Evolutionary conservation across 2,888 invertebrate species (phyloP).

Genomic region (Pachliopta kotzebuea): DNA sequence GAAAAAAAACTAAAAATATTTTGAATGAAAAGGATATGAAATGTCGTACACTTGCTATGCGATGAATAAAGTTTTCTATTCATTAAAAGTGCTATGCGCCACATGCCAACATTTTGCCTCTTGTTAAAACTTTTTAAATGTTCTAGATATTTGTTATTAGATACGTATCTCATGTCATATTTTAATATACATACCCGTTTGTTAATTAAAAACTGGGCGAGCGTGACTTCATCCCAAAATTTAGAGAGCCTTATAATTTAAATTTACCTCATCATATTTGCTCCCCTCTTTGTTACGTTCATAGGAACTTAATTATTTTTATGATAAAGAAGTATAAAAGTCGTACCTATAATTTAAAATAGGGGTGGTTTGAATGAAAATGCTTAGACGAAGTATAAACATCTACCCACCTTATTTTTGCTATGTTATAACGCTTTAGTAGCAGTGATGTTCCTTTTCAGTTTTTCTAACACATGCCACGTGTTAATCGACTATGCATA

Average conservation of each 20-base stretch:
- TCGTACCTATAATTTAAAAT: background rate
- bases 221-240: conserved; percentile 26
- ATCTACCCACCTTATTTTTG: background rate
- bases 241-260: conserved; percentile 25
- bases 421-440: background rate
- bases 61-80: conserved; percentile 14
- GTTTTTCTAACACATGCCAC: too few relatives aligned
- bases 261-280: conserved; percentile 26
- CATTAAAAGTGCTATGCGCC: background rate
- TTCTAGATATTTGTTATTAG: conserved; percentile 11
- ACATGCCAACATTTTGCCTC: conserved; percentile 3
- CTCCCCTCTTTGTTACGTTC: conserved; percentile 19
- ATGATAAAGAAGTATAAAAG: background rate
- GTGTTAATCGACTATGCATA: too few relatives aligned
- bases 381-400: background rate
- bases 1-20: background rate
- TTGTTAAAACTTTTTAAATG: conserved; percentile 16
- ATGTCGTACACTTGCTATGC: conserved; percentile 3
- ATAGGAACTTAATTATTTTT: conserved; percentile 8
- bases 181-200: conserved; percentile 22
- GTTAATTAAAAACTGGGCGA: conserved; percentile 29
- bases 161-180: conserved; percentile 20
- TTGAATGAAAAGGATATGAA: background rate
- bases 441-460: background rate
- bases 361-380: background rate